Conservation (phyloP, 2,797 vertebrate species). For the Cynodonichthys magdalenae region DNA sequence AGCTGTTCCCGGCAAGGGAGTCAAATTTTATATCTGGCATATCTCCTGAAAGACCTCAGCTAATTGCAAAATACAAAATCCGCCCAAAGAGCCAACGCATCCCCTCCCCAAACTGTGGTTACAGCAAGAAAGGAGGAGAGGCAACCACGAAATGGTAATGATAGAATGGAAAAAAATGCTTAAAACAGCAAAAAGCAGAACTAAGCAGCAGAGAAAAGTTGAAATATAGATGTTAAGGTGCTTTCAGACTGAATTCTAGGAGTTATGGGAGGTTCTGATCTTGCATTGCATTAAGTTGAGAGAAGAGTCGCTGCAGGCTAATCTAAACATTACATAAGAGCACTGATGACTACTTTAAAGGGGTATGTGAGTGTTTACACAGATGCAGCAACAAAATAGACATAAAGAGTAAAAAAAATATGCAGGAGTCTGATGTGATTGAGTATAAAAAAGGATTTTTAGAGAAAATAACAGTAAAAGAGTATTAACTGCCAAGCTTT, state of each 20-base stretch:
- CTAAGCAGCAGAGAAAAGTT: slow-evolving; percentile 34
- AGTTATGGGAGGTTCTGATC: slow-evolving; percentile 62
- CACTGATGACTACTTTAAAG: slow-evolving; percentile 61
- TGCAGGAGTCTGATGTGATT: not conserved
- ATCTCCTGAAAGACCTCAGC: slow-evolving; percentile 49
- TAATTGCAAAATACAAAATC: slow-evolving; percentile 57
- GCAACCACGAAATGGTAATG: slow-evolving; percentile 50
- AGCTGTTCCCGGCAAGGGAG: slow-evolving; percentile 67
- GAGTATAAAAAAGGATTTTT: not conserved
- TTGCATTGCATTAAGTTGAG: slow-evolving; percentile 57
- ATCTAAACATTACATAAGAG: slow-evolving; percentile 74
- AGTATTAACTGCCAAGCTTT: too few species aligned
- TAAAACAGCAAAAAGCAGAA: slow-evolving; percentile 53
- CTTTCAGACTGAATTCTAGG: slow-evolving; percentile 52
- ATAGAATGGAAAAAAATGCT: slow-evolving; percentile 30
- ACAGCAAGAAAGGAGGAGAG: slow-evolving; percentile 42
- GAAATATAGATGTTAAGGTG: slow-evolving; percentile 68
- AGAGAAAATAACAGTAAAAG: not conserved
- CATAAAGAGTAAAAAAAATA: slow-evolving; percentile 21
- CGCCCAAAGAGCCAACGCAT: slow-evolving; percentile 44
- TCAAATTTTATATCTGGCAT: slow-evolving; percentile 69
- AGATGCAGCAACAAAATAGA: slow-evolving; percentile 57
- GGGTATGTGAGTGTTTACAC: slow-evolving; percentile 73
- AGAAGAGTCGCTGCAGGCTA: slow-evolving; percentile 60
- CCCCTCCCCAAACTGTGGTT: slow-evolving; percentile 45